These are phyloP conservation scores for Rambutsinella grinnellia DNA, from an alignment of 2,888 invertebrate genomes.

Conservation along the genomic window DNA sequence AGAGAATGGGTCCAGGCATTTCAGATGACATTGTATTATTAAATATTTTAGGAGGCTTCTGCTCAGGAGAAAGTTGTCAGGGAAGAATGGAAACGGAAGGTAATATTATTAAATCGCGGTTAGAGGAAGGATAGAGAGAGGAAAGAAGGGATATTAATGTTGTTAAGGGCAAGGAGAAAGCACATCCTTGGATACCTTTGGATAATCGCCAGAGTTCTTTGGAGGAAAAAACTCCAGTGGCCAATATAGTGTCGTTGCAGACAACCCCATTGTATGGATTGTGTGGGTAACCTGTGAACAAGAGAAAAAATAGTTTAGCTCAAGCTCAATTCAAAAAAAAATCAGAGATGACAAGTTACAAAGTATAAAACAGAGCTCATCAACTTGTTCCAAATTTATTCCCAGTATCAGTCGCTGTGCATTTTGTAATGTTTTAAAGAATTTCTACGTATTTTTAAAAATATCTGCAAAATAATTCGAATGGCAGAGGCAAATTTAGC, in stretches of 20 bases:
- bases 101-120: slow-evolving; percentile 38
- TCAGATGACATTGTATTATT: slow-evolving; percentile 17
- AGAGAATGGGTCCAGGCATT: too few species aligned
- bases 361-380: too few species aligned
- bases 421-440: too few species aligned
- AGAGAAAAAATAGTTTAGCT: slow-evolving; percentile 25
- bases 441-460: too few species aligned
- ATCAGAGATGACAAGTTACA: too few species aligned
- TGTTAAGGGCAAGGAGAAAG: slow-evolving; percentile 24
- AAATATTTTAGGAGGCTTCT: too few species aligned
- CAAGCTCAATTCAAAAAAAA: too few species aligned
- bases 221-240: slow-evolving; percentile 99
- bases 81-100: slow-evolving; percentile 20
- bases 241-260: slow-evolving; percentile 99
- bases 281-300: slow-evolving; percentile 86
- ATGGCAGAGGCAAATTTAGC: too few species aligned
- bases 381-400: too few species aligned
- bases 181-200: slow-evolving; percentile 80
- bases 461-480: too few species aligned
- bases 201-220: slow-evolving; percentile 99
- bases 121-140: slow-evolving; percentile 7
- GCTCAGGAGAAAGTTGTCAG: neutral
- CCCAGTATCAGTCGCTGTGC: too few species aligned
- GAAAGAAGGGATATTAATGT: slow-evolving; percentile 16
- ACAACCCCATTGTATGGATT: slow-evolving; percentile 98